Conservation (phyloP, 2,113 vertebrate species). For the Python bivittatus region DNA sequence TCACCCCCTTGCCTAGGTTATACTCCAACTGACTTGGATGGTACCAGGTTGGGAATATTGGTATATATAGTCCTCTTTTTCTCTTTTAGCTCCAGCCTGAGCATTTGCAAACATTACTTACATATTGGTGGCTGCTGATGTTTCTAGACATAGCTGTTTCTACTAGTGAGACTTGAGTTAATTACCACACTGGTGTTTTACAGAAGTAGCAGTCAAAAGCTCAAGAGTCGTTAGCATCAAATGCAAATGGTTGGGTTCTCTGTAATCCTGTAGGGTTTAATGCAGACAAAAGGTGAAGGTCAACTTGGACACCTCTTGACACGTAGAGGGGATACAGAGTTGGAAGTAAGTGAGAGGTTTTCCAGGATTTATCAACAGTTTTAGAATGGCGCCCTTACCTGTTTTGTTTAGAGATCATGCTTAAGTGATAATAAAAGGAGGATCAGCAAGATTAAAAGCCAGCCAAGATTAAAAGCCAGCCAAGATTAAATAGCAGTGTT, state of each 20-base stretch:
- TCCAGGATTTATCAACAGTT: not conserved
- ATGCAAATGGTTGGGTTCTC: not conserved
- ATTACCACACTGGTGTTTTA: not conserved
- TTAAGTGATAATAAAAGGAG: not conserved
- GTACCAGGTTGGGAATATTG: not conserved
- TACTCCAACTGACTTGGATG: too few relatives aligned
- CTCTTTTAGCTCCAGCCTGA: too few relatives aligned
- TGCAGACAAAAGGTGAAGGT: not conserved
- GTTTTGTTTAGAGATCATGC: not conserved
- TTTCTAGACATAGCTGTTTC: not conserved
- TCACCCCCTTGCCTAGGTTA: too few relatives aligned
- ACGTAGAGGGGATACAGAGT: not conserved
- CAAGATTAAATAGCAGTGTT: not conserved
- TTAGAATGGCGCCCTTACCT: not conserved
- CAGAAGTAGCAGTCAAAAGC: not conserved
- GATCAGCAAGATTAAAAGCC: conserved; percentile 18
- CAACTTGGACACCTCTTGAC: not conserved
- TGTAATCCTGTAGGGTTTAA: not conserved
- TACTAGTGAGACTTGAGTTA: conserved; percentile 10
- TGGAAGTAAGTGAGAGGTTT: conserved; percentile 11
- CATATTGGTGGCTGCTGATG: not conserved
- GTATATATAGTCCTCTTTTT: not conserved
- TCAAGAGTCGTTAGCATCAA: conserved; percentile 1
- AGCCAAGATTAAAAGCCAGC: conserved; percentile 13
- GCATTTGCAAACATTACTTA: not conserved